Base-by-base conservation (phyloP, 2,888 invertebrate genomes). In the Spatulosminthurus flaviceps region DNA sequence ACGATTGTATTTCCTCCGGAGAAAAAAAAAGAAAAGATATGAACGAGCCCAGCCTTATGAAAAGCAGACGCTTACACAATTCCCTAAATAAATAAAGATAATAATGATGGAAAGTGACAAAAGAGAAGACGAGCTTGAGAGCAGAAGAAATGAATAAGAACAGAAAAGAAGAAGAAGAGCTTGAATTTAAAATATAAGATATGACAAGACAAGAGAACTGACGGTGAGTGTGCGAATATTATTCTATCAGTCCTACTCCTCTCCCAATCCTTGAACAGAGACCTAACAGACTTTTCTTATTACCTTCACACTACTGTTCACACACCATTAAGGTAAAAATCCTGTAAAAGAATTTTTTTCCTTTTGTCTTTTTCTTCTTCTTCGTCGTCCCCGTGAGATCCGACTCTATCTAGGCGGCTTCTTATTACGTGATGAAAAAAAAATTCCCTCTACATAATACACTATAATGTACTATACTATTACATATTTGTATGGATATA, bases 101-200 rank as follows among this genome's bases (percentile, higher is more conserved):
- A 28, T 67, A 29, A 26, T 16, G 67, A 67, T 29, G 28, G 28
- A 67, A 26, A 28, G 29, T 26, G 28, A 67, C 26, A 29, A 41
- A n/a, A 41, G 41, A 70, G 70, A 41, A 1, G 51, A n/a, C 9
- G 9, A 5, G 51, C 16, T n/a, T n/a, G n/a, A n/a, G n/a, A n/a
- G n/a, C n/a, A n/a, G n/a, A n/a, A n/a, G n/a, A n/a, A n/a, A n/a
- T n/a, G n/a, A n/a, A n/a, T n/a, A n/a, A n/a, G n/a, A n/a, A n/a
- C n/a, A n/a, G n/a, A n/a, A n/a, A n/a, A n/a, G n/a, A 16, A 51
- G 16, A 51, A 2, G n/a, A 13, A 51, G 51, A n/a, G n/a, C 16
- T 67, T 67, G 67, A 67, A 67, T 67, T 26, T n/a, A 22, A 67
- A 67, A 67, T n/a, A 67, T n/a, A 67, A 29, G 67, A n/a, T n/a